A percentile compares a stretch with the other conserved stretches of the same genome.
phyloP scores from a whole-genome alignment of 2,888 invertebrate genomes.

The Yponomeuta evonymella region DNA sequence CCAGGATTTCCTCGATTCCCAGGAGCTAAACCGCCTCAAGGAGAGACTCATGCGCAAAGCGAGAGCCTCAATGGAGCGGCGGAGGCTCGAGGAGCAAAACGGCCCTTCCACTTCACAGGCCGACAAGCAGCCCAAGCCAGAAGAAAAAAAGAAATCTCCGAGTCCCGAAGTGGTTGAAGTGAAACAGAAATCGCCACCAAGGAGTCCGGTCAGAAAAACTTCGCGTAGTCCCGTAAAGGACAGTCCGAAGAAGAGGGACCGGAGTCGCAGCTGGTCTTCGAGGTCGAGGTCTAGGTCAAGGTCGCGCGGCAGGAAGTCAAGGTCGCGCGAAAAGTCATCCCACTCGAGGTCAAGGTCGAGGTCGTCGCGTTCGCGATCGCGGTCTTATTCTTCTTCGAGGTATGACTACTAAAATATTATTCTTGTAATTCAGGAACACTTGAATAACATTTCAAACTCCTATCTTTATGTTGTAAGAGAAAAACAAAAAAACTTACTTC shows the following conservation, averaged over 20 bases:
- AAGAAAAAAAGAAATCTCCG: constrained; percentile 2
- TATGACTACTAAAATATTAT: constrained; percentile 26
- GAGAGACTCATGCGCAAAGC: constrained; percentile 82
- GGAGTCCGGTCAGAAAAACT: constrained; percentile 25
- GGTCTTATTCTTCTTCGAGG: constrained; percentile 71
- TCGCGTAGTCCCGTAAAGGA: background rate
- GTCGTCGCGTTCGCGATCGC: constrained; percentile 35
- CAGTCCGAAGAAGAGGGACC: constrained; percentile 4
- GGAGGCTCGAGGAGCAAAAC: constrained; percentile 36
- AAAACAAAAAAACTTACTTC: too few species aligned
- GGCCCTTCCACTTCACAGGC: constrained; percentile 44
- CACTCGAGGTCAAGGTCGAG: constrained; percentile 39
- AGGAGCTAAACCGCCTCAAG: constrained; percentile 81
- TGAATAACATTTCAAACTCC: too few species aligned
- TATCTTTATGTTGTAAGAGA: too few species aligned
- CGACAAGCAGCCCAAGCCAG: constrained; percentile 19
- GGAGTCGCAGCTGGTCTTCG: constrained; percentile 47
- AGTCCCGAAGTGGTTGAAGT: constrained; percentile 2
- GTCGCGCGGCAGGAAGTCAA: constrained; percentile 35
- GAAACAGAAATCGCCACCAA: constrained; percentile 17
- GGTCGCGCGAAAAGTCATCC: constrained; percentile 26
- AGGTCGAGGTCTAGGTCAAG: constrained; percentile 32
- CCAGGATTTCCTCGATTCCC: constrained; percentile 77
- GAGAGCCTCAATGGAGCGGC: constrained; percentile 71
- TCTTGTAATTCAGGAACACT: too few species aligned